phyloP scores from a whole-genome alignment of 2,113 vertebrate genomes.

The Plecotus auritus region DNA sequence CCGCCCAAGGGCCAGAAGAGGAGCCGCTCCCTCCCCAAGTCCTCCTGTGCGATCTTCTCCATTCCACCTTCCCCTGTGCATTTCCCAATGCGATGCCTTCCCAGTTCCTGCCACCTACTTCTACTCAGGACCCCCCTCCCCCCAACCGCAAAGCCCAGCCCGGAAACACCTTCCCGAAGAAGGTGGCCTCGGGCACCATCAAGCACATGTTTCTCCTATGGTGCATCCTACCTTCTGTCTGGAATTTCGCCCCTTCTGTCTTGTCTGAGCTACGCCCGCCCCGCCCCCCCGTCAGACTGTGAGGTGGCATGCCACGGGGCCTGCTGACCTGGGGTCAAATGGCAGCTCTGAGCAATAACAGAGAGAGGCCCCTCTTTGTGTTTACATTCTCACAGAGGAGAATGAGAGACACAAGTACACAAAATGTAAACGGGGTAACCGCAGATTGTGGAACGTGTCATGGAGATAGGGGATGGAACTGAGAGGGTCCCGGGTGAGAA shows the following conservation, averaged over 20 bases:
- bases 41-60: not conserved
- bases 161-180: not conserved
- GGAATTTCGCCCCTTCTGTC: no score
- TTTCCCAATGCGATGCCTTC: not conserved
- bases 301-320: not conserved
- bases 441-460: no score
- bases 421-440: not conserved
- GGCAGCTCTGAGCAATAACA: not conserved
- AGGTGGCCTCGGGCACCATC: rapidly evolving
- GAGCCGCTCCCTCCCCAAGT: not conserved
- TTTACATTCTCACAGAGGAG: rapidly evolving
- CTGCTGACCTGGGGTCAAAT: not conserved
- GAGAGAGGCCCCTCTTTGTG: not conserved
- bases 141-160: not conserved
- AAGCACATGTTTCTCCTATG: not conserved
- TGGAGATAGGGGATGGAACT: not conserved
- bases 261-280: no score
- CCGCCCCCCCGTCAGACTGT: not conserved
- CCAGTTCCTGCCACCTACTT: not conserved
- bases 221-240: no score
- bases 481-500: not conserved
- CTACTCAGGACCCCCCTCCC: not conserved
- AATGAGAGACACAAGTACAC: not conserved
- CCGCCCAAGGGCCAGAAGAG: not conserved
- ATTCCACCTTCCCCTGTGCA: rapidly evolving